These are phyloP conservation scores for Leptopilina clavipes DNA, from an alignment of 1,140 invertebrate genomes.

Conservation along the genomic window DNA sequence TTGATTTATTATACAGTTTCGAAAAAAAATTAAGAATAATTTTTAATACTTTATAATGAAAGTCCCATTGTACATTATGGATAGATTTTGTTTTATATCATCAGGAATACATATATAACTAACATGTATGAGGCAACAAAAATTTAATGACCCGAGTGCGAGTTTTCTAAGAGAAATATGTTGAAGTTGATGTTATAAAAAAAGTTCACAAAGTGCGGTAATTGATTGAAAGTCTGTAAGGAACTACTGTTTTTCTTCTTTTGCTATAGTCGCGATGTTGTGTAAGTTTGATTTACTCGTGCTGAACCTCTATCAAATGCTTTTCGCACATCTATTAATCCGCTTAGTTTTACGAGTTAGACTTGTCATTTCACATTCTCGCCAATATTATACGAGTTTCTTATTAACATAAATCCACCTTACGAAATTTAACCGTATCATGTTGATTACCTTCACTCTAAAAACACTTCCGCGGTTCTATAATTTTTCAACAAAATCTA, in stretches of 20 bases:
- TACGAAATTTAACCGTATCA: background rate
- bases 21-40: too few species aligned
- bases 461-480: background rate
- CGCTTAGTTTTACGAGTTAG: background rate
- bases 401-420: background rate
- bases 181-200: constrained; percentile 11
- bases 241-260: background rate
- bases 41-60: background rate
- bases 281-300: constrained; percentile 10
- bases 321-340: constrained; percentile 19
- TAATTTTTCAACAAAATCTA: background rate
- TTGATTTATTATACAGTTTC: too few species aligned
- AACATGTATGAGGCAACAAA: background rate
- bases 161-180: constrained; percentile 4
- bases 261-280: background rate
- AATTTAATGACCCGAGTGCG: background rate
- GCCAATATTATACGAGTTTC: background rate
- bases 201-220: constrained; percentile 15
- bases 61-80: background rate
- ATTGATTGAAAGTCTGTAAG: constrained; percentile 8
- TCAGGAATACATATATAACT: too few species aligned
- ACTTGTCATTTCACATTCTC: background rate
- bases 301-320: constrained; percentile 1
- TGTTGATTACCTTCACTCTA: background rate
- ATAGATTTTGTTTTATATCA: too few species aligned